A percentile compares a stretch with the other conserved stretches of the same genome.
phyloP scores from a whole-genome alignment of 2,797 vertebrate genomes.

The Oreonectes daqikongensis region DNA sequence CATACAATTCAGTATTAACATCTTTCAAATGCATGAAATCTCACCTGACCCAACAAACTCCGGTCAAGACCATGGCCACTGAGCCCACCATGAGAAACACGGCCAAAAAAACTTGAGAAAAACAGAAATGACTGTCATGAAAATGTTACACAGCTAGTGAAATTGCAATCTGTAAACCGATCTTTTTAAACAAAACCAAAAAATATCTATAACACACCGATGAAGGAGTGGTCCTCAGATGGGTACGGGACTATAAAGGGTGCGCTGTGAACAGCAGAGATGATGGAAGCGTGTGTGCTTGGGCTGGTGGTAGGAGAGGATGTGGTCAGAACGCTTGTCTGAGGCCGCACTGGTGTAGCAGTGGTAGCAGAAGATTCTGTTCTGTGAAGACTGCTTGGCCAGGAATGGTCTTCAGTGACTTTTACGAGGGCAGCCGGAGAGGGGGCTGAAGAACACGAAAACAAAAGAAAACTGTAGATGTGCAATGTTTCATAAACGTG shows the following conservation, averaged over 20 bases:
- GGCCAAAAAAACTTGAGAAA: conserved; percentile 77
- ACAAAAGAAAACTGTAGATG: not conserved
- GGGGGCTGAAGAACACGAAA: conserved; percentile 46
- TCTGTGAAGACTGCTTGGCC: conserved; percentile 28
- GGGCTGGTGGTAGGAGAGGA: conserved; percentile 37
- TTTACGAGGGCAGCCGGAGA: conserved; percentile 39
- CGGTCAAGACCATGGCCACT: conserved; percentile 76
- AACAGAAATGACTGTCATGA: not conserved
- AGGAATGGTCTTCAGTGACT: conserved; percentile 40
- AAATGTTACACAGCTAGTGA: not conserved
- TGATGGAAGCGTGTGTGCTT: conserved; percentile 53
- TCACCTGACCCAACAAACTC: conserved; percentile 90
- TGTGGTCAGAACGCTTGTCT: conserved; percentile 34
- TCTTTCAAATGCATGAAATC: conserved; percentile 24
- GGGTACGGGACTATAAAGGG: conserved; percentile 72
- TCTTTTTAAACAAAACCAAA: not conserved
- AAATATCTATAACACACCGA: conserved; percentile 73
- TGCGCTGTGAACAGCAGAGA: conserved; percentile 57
- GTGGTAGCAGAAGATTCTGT: conserved; percentile 16
- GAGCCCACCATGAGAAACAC: conserved; percentile 78
- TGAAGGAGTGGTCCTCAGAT: conserved; percentile 72
- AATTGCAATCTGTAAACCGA: not conserved
- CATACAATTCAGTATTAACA: not conserved
- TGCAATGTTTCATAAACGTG: not conserved
- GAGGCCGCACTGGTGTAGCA: conserved; percentile 47